Evolutionary conservation across 2,797 vertebrate species (phyloP).

Genomic region (Emys orbicularis): DNA sequence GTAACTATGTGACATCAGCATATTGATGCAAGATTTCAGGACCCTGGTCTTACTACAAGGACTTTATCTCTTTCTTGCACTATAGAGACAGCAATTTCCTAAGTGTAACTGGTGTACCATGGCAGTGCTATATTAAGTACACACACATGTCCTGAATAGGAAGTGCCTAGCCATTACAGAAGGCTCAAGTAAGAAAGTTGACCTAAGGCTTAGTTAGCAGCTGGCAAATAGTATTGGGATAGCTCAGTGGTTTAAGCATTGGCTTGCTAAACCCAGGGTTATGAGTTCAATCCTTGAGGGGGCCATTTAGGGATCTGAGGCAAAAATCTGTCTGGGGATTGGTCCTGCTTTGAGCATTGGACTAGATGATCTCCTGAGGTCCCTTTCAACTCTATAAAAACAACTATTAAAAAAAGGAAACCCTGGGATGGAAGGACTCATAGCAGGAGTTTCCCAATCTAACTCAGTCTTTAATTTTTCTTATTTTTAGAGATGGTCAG

Average conservation of each 20-base stretch:
- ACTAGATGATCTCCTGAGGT: too few relatives aligned
- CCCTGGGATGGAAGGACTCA: slow-evolving; percentile 57
- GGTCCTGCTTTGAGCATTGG: too few relatives aligned
- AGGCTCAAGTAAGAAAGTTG: slow-evolving; percentile 40
- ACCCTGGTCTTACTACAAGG: not conserved
- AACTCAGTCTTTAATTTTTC: not conserved
- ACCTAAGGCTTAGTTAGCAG: slow-evolving; percentile 74
- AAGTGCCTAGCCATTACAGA: slow-evolving; percentile 61
- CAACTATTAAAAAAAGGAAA: not conserved
- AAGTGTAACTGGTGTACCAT: slow-evolving; percentile 60
- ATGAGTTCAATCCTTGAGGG: too few relatives aligned
- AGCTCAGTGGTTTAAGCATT: too few relatives aligned
- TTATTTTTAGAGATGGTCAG: slow-evolving; percentile 40
- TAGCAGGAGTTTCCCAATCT: slow-evolving; percentile 38
- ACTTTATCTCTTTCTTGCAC: not conserved
- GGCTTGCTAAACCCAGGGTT: not conserved
- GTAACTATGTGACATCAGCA: not conserved
- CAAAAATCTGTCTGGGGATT: too few relatives aligned
- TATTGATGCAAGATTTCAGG: slow-evolving; percentile 34
- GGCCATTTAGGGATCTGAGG: too few relatives aligned
- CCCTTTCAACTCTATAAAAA: too few relatives aligned
- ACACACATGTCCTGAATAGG: slow-evolving; percentile 70
- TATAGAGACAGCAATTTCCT: slow-evolving; percentile 63
- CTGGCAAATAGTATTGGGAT: slow-evolving; percentile 51
- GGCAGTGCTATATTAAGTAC: slow-evolving; percentile 65